phyloP scores from a whole-genome alignment of 2,797 vertebrate species.

The Danio tinwini region DNA sequence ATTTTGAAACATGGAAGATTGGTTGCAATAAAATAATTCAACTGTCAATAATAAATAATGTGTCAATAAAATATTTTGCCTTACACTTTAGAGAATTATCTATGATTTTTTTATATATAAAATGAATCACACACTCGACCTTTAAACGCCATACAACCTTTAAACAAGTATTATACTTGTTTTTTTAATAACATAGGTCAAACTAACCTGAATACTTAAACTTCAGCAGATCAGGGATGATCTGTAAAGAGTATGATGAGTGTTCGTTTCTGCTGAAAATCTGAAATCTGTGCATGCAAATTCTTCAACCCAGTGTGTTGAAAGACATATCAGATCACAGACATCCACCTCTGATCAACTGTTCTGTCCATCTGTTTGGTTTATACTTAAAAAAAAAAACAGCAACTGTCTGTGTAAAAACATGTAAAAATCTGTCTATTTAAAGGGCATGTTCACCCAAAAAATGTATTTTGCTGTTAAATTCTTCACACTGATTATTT shows the following conservation, averaged over 20 bases:
- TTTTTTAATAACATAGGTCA: neutral
- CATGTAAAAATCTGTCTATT: neutral
- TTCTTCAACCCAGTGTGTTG: neutral
- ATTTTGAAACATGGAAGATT: neutral
- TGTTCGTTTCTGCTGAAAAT: neutral
- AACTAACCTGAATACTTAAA: neutral
- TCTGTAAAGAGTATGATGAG: neutral
- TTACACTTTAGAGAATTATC: too few relatives aligned
- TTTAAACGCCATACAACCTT: neutral
- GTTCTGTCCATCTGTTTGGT: neutral
- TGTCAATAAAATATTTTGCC: too few relatives aligned
- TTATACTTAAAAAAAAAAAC: neutral
- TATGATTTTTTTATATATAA: neutral
- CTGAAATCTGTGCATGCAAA: neutral
- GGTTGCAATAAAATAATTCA: neutral
- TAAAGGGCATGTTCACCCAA: too few relatives aligned
- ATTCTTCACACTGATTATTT: too few relatives aligned
- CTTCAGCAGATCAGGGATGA: neutral
- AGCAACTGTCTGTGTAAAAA: neutral
- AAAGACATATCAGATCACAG: conserved; percentile 23
- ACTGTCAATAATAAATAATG: too few relatives aligned
- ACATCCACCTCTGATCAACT: neutral
- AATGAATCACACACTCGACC: neutral
- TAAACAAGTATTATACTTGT: neutral
- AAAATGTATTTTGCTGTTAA: too few relatives aligned